phyloP scores from a whole-genome alignment of 2,888 invertebrate species.

The Nephrotoma guestfalica region DNA sequence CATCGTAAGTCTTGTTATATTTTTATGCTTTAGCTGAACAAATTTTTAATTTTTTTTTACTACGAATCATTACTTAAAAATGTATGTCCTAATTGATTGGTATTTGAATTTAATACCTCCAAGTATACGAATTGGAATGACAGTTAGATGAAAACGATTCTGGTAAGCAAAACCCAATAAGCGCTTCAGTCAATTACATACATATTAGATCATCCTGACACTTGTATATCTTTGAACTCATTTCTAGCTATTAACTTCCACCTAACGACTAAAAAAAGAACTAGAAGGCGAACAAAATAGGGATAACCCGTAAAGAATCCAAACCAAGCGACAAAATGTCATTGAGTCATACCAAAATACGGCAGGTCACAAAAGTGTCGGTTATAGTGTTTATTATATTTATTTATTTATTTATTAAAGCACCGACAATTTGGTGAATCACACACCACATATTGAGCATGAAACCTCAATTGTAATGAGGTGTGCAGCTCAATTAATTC shows the following conservation, averaged over 20 bases:
- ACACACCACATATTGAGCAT: too few species aligned
- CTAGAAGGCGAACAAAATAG: neutral
- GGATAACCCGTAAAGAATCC: neutral
- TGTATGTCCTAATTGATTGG: neutral
- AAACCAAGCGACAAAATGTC: neutral
- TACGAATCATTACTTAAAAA: neutral
- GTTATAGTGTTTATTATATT: too few species aligned
- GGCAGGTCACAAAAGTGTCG: too few species aligned
- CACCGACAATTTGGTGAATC: too few species aligned
- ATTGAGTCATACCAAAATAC: neutral
- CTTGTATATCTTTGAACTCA: neutral
- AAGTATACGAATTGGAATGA: neutral
- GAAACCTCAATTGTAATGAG: too few species aligned
- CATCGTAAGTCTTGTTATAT: too few species aligned
- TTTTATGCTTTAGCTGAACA: too few species aligned
- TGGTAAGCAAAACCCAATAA: neutral
- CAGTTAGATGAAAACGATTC: neutral
- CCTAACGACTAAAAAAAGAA: neutral
- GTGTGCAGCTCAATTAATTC: too few species aligned
- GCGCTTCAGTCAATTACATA: neutral
- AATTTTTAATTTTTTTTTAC: neutral
- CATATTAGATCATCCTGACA: neutral
- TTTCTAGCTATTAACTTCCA: neutral
- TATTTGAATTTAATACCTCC: neutral
- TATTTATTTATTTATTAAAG: too few species aligned